Evolutionary conservation across 2,888 invertebrate species (phyloP).

Genomic region (Scaptomyza flava): DNA sequence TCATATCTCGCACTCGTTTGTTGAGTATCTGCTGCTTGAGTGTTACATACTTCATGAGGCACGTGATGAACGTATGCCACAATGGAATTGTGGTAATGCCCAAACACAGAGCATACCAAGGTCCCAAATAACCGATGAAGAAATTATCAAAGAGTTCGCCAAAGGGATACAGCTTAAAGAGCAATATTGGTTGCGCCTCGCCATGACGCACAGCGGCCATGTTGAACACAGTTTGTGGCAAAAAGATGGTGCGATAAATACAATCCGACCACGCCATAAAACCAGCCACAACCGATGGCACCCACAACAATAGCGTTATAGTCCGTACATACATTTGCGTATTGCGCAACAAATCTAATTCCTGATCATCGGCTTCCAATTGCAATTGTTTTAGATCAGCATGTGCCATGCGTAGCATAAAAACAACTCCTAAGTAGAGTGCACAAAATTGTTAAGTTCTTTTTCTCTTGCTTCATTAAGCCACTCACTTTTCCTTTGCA

Average conservation of each 20-base stretch:
- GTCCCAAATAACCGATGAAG: constrained; percentile 65
- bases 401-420: constrained; percentile 57
- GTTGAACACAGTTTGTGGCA: constrained; percentile 74
- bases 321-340: constrained; percentile 59
- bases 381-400: constrained; percentile 55
- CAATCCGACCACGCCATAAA: constrained; percentile 66
- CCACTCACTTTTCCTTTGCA: constrained; percentile 66
- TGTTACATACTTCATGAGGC: constrained; percentile 74
- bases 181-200: constrained; percentile 65
- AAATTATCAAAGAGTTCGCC: constrained; percentile 68
- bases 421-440: constrained; percentile 49
- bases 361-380: constrained; percentile 54
- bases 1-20: constrained; percentile 67
- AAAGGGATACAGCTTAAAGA: constrained; percentile 75
- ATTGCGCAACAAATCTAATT: constrained; percentile 49
- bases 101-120: constrained; percentile 66
- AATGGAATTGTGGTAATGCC: constrained; percentile 71
- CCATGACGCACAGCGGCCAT: constrained; percentile 58
- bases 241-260: constrained; percentile 65
- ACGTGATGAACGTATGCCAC: constrained; percentile 79
- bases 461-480: no score
- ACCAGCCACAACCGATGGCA: constrained; percentile 61
- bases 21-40: constrained; percentile 69
- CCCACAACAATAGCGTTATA: constrained; percentile 64
- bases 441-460: no score